A percentile compares a stretch with the other conserved stretches of the same genome.
Evolutionary conservation across 2,888 invertebrate genomes (phyloP).

Genomic region (Phlogophora meticulosa): DNA sequence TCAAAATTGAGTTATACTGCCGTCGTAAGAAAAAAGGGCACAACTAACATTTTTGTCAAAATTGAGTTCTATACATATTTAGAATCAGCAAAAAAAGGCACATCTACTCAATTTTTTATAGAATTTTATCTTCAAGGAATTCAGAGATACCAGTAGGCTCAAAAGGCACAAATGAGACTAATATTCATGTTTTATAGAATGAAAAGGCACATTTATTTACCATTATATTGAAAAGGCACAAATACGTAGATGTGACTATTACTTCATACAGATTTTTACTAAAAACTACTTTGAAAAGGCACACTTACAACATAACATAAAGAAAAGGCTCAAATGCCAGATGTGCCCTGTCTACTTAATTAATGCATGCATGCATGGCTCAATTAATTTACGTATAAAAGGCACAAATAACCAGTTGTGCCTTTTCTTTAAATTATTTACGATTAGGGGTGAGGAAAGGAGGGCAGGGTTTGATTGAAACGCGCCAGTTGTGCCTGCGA

Average conservation of each 20-base stretch:
- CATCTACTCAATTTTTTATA: slow-evolving; percentile 18
- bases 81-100: slow-evolving; percentile 21
- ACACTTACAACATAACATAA: slow-evolving; percentile 4
- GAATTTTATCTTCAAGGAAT: slow-evolving; percentile 9
- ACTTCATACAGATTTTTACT: too few relatives aligned
- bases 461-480: slow-evolving; percentile 25
- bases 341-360: slow-evolving; percentile 17
- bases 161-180: not conserved
- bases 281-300: not conserved
- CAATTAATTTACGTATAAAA: slow-evolving; percentile 17
- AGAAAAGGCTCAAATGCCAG: slow-evolving; percentile 20
- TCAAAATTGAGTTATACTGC: too few relatives aligned
- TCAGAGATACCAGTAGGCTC: not conserved
- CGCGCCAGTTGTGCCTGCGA: slow-evolving; percentile 10
- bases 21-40: too few relatives aligned
- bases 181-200: not conserved
- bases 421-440: slow-evolving; percentile 20
- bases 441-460: slow-evolving; percentile 19
- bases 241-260: too few relatives aligned
- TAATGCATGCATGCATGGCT: slow-evolving; percentile 8
- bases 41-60: not conserved
- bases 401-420: slow-evolving; percentile 21
- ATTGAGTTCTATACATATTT: slow-evolving; percentile 8
- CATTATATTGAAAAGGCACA: not conserved
- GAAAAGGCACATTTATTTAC: slow-evolving; percentile 5